Conservation (phyloP, 2,797 vertebrate genomes). For the Phylloscopus collybita region DNA sequence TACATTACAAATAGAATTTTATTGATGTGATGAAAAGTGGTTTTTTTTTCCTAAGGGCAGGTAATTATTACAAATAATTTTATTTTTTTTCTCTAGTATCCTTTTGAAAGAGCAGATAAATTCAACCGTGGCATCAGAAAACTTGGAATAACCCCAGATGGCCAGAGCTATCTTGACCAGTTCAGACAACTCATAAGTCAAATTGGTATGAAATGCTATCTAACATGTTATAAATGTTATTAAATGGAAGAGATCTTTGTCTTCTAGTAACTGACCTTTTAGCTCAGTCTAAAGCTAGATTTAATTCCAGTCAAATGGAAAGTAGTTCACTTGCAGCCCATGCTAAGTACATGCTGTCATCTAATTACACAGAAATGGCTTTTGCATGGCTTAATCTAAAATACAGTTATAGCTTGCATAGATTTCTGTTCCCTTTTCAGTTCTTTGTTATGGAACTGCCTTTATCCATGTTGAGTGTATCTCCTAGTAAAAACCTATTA, state of each 20-base stretch:
- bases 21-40: neutral
- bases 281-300: neutral
- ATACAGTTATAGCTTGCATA: neutral
- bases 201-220: conserved; percentile 85
- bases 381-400: neutral
- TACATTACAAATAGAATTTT: neutral
- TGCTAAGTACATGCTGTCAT: neutral
- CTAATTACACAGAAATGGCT: neutral
- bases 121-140: conserved; percentile 98
- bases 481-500: neutral
- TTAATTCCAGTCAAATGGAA: neutral
- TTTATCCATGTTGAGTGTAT: neutral
- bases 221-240: neutral
- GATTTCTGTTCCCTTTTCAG: neutral
- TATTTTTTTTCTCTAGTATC: conserved; percentile 83
- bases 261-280: neutral
- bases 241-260: neutral
- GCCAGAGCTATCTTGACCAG: conserved; percentile 98
- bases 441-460: neutral
- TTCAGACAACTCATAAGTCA: conserved; percentile 99
- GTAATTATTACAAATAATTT: neutral
- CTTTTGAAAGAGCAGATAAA: conserved; percentile 97
- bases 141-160: conserved; percentile 95
- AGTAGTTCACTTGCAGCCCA: neutral
- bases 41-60: neutral